Evolutionary conservation across 2,888 invertebrate genomes (phyloP), one percentile per base, ranked within the genome.

Genomic region (Amphipoea oculea): DNA sequence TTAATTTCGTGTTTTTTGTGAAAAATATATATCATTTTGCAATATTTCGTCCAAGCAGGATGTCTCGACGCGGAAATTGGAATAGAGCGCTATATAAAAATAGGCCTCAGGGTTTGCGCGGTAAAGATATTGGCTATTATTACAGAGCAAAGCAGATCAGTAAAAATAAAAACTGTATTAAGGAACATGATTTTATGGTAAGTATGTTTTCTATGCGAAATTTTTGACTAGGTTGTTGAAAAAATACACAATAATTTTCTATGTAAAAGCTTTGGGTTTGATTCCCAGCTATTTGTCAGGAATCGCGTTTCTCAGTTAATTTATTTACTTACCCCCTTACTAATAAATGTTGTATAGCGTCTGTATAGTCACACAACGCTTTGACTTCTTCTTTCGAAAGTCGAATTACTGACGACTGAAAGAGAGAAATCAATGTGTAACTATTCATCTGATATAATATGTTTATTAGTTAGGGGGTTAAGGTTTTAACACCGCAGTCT

Each of bases 21-120:
- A 74, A 74, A 71, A 63, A 23, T 29, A 23, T n/a, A 51, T 65
- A 1, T 29, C 29, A 29, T 65, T 69, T 83, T 72, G 17, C 54
- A 40, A 48, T 68, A 67, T 45, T 57, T 54, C 36, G 23, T 12
- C 2, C 65, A 72, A 63, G 5, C 45, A 72, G 42, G 42, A 89
- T 89, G 89, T 81, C 90, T 48, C 87, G 81, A 23, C 83, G 81
- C 40, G 84, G 76, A 48, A 81, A 79, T 68, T 89, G 88, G 88
- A 85, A 82, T 71, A 86, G 57, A 81, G 11, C 76, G 51, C 63
- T 68, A 0, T 62, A 63, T 48, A 88, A 63, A 74, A 63, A 62
- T 48, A 81, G 93, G 84, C 98, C 98, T 0, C 93, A 95, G 1
- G 97, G 97, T 68, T 92, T 98, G 20, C 92, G 81, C 81, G 96